Conservation (phyloP, 2,797 vertebrate genomes). For the Nasua narica region DNA sequence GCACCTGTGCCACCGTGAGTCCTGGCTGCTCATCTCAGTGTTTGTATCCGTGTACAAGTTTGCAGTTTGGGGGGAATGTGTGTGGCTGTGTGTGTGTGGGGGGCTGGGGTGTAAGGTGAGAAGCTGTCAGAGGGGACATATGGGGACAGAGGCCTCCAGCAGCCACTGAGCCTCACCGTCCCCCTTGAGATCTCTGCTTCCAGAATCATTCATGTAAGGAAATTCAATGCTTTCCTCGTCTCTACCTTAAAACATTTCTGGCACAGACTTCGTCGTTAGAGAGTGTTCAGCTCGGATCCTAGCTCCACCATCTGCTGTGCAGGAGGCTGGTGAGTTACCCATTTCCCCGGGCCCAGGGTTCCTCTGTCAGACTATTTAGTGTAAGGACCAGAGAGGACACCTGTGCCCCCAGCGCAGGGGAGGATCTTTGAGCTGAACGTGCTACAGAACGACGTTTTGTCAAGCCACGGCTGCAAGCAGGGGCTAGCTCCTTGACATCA, state of each 20-base stretch:
- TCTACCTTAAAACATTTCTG: not conserved
- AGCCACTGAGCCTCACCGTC: not conserved
- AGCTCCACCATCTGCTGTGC: not conserved
- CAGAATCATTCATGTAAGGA: not conserved
- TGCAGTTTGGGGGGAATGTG: not conserved
- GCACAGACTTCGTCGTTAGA: not conserved
- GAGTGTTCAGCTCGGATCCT: not conserved
- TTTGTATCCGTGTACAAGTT: too few species aligned
- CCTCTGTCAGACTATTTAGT: not conserved
- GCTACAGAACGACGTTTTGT: not conserved
- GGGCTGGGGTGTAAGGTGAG: not conserved
- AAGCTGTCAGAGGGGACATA: not conserved
- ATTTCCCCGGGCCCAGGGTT: not conserved
- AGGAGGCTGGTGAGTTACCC: not conserved
- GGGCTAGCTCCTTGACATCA: not conserved
- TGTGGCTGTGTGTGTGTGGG: not conserved
- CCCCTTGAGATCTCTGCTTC: not conserved
- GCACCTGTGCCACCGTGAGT: not conserved
- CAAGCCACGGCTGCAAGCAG: not conserved
- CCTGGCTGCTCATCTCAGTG: not conserved
- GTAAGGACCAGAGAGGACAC: not conserved
- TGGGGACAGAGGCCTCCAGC: not conserved
- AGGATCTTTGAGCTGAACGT: not conserved
- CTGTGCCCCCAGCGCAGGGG: not conserved
- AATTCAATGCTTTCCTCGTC: not conserved